Evolutionary conservation across 2,113 vertebrate species (phyloP), one percentile per base, ranked within the genome.

Genomic region (Sakesphorus luctuosus): DNA sequence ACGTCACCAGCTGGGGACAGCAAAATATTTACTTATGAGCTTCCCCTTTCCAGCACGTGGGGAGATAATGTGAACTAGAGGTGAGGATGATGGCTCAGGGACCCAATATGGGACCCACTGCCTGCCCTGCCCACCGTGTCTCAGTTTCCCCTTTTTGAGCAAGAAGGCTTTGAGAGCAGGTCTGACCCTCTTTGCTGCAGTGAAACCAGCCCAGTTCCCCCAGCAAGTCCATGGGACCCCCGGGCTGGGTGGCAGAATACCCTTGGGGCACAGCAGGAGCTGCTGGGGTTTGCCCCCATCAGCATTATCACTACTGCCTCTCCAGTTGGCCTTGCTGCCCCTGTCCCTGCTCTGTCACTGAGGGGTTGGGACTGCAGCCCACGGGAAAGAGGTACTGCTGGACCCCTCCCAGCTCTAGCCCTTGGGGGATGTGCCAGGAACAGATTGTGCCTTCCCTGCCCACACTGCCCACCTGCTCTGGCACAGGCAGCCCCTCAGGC

Each of bases 291-390:
- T 55, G 19, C 5, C 61, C 25, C 24, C 3, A 1, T 8, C 5
- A 4, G 10, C 0, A 0, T 18, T 52, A 13, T 9, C 2, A 1
- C 67, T 61, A 19, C 18, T 18, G 12, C 25, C 10, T 43, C 67
- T 28, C 13, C 67, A 31, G 19, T 5, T 0, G 0, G 31, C 58
- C 33, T 82, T 0, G 0, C 59, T 7, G 0, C 58, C 40, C 65
- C 36, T 31, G 61, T 38, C 44, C 26, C 35, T 18, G 11, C 55
- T 74, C 53, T 79, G 72, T 33, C 9, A 7, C 31, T 0, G 1
- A 76, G 44, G 72, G 28, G n/a, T 47, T 3, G 11, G 62, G 35
- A 59, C 16, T 0, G 0, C 33, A 67, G 53, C 55, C 86, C 53
- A 21, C 0, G 5, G 62, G 53, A 75, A 91, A 73, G 31, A 24